These are phyloP conservation scores for Agriotes lineatus DNA, from an alignment of 2,888 invertebrate genomes.

Conservation along the genomic window DNA sequence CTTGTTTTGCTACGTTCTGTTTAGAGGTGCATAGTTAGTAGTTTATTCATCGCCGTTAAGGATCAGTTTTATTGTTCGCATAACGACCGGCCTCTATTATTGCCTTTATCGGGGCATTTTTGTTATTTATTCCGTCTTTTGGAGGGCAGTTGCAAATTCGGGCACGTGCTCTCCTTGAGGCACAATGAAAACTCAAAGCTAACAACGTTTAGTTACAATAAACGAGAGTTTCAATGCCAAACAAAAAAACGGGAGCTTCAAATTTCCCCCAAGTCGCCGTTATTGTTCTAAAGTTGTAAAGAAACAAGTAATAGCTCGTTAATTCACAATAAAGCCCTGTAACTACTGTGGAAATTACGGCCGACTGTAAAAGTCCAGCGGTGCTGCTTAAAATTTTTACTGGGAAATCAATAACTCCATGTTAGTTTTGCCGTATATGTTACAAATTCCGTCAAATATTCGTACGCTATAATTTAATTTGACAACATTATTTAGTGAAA, in stretches of 20 bases:
- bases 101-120: constrained; percentile 5
- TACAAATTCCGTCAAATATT: not conserved
- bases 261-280: constrained; percentile 1
- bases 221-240: constrained; percentile 17
- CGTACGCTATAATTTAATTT: not conserved
- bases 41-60: not conserved
- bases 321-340: constrained; percentile 15
- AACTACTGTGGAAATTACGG: not conserved
- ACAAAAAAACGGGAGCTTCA: not conserved
- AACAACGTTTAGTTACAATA: constrained; percentile 22
- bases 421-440: not conserved
- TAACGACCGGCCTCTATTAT: not conserved
- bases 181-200: constrained; percentile 14
- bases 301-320: constrained; percentile 22
- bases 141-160: not conserved
- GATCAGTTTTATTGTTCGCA: constrained; percentile 23
- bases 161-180: not conserved
- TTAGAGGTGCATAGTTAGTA: constrained; percentile 28
- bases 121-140: constrained; percentile 15
- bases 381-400: not conserved
- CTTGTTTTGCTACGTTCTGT: constrained; percentile 14
- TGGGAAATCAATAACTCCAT: not conserved
- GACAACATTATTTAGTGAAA: not conserved
- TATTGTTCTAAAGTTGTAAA: constrained; percentile 20
- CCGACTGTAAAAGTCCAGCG: constrained; percentile 11